Evolutionary conservation across 35 echinoderm and acorn worm genomes (phyloP).

Genomic region (Acanthaster planci): DNA sequence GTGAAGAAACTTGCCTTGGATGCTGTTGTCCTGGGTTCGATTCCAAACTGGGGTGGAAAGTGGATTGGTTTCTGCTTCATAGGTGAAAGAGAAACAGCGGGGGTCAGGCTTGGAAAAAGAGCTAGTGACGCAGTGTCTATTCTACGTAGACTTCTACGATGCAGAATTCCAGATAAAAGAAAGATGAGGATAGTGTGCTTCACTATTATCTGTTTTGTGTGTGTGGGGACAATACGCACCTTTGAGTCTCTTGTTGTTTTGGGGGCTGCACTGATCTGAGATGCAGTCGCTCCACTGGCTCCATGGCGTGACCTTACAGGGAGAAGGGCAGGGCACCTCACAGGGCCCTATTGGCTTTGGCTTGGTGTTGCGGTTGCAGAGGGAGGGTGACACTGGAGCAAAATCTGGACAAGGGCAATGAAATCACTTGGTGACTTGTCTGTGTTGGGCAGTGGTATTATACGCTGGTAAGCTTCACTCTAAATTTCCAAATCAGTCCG

Average conservation of each 20-base stretch:
- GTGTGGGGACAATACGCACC: constrained; percentile 3
- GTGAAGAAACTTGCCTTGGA: constrained; percentile 17
- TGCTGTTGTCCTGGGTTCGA: constrained; percentile 3
- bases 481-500: no score
- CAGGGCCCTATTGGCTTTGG: constrained; percentile 26
- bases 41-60: constrained; percentile 21
- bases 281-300: constrained; percentile 47
- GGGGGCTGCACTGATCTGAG: constrained; percentile 19
- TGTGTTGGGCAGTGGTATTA: no score
- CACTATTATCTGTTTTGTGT: no score
- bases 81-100: neutral
- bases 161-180: no score
- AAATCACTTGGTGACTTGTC: no score
- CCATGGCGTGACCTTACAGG: constrained; percentile 47
- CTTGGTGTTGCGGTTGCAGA: constrained; percentile 29
- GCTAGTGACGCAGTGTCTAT: no score
- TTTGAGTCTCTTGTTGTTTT: constrained; percentile 46
- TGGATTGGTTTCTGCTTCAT: constrained; percentile 15
- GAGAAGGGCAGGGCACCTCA: constrained; percentile 27
- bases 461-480: no score
- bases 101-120: no score
- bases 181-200: no score
- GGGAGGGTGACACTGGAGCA: constrained; percentile 14
- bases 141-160: no score
- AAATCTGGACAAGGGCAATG: neutral